Percentiles rank a stretch among this genome's conserved stretches.
Evolutionary conservation across 2,113 vertebrate genomes (phyloP).

Genomic region (Neolamprologus cancellatus): DNA sequence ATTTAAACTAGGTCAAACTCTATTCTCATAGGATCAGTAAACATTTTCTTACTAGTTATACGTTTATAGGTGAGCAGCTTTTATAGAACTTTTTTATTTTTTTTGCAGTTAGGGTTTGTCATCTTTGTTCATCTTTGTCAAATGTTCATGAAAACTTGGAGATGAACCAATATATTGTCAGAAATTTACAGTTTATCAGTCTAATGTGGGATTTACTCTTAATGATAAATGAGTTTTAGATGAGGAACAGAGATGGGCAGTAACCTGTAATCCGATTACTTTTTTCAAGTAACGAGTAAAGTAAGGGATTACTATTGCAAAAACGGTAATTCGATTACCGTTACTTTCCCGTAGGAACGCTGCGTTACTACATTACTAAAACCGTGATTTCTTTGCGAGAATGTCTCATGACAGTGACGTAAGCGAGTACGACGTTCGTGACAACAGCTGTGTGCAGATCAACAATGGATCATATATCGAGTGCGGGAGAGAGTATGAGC

Average conservation of each 20-base stretch:
- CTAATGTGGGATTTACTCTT: not conserved
- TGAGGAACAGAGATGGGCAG: not conserved
- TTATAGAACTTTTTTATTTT: not conserved
- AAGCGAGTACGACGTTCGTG: fast-evolving
- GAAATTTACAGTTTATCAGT: not conserved
- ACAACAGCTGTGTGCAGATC: no score
- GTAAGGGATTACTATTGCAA: no score
- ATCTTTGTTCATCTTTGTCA: not conserved
- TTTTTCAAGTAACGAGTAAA: no score
- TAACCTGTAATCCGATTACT: no score
- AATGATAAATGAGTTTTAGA: not conserved
- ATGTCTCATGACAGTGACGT: no score
- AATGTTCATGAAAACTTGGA: not conserved
- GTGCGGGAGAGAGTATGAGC: no score
- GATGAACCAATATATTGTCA: not conserved
- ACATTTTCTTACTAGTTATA: not conserved
- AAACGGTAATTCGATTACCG: no score
- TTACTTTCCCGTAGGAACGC: no score
- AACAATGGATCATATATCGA: no score
- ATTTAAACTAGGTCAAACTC: not conserved
- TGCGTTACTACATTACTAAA: no score
- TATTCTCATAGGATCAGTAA: not conserved
- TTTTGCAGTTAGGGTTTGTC: not conserved
- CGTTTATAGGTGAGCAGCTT: not conserved
- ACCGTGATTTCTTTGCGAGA: no score